phyloP scores from a whole-genome alignment of 2,113 vertebrate genomes.

The Paedocypris sp. region DNA sequence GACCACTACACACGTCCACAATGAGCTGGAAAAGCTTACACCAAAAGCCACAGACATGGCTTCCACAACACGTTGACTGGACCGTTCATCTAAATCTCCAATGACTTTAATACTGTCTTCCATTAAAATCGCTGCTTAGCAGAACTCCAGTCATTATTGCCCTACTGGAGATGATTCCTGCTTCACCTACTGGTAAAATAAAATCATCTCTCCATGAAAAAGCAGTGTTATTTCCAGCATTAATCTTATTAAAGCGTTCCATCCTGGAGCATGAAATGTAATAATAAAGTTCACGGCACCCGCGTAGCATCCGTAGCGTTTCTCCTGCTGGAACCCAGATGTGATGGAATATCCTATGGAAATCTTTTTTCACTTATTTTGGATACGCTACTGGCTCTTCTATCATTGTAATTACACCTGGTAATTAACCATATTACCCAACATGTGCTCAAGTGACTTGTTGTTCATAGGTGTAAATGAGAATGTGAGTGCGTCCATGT shows the following conservation, averaged over 20 bases:
- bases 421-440: too few relatives aligned
- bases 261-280: slow-evolving; percentile 36
- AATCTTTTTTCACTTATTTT: slow-evolving; percentile 13
- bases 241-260: slow-evolving; percentile 31
- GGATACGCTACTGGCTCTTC: not conserved
- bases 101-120: not conserved
- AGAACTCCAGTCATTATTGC: not conserved
- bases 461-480: too few relatives aligned
- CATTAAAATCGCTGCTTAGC: not conserved
- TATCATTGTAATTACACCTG: slow-evolving; percentile 27
- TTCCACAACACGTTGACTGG: not conserved
- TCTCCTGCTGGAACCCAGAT: slow-evolving; percentile 16
- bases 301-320: slow-evolving; percentile 15
- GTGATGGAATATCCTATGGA: slow-evolving; percentile 29
- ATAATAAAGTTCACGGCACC: slow-evolving; percentile 40
- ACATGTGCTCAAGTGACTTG: too few relatives aligned
- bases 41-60: not conserved
- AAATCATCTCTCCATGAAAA: slow-evolving; percentile 20
- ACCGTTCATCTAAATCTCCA: not conserved
- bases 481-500: too few relatives aligned
- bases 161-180: too few relatives aligned
- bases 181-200: slow-evolving; percentile 27
- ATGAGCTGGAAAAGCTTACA: not conserved
- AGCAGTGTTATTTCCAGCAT: slow-evolving; percentile 19
- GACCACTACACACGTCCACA: slow-evolving; percentile 24